Evolutionary conservation across 2,888 invertebrate genomes (phyloP).

Genomic region (Oligia strigilis): DNA sequence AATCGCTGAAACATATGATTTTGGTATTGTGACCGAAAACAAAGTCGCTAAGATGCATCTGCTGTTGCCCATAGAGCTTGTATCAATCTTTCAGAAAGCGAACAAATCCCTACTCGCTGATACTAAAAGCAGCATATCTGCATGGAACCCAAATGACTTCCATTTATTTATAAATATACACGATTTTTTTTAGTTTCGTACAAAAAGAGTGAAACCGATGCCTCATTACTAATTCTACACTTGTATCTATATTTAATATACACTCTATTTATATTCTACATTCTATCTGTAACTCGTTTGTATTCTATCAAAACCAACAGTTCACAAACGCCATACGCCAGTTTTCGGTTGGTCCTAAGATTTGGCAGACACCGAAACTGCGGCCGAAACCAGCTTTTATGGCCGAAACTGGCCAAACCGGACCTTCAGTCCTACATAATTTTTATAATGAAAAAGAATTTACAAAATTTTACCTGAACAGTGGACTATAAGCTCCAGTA

Average conservation of each 20-base stretch:
- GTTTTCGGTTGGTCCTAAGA: not conserved
- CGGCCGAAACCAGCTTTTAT: too few relatives aligned
- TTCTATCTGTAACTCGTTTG: not conserved
- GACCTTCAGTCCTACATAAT: not conserved
- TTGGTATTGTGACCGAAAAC: too few relatives aligned
- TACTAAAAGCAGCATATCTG: too few relatives aligned
- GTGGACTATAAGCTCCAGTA: constrained; percentile 98
- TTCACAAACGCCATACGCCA: not conserved
- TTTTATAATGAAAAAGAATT: not conserved
- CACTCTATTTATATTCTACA: too few relatives aligned
- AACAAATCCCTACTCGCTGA: too few relatives aligned
- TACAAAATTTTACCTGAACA: constrained; percentile 93
- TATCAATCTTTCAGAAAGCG: too few relatives aligned
- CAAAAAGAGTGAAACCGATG: not conserved
- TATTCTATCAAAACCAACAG: not conserved
- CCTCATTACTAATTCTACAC: not conserved
- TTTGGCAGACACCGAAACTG: not conserved
- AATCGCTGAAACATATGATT: too few relatives aligned
- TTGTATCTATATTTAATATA: too few relatives aligned
- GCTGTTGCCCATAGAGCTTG: not conserved
- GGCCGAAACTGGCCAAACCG: not conserved
- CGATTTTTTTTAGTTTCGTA: not conserved
- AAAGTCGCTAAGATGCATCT: not conserved
- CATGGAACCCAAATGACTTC: too few relatives aligned
- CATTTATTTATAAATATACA: not conserved